Evolutionary conservation across 92 coral and sea anemone species (phyloP).

Genomic region (Epizoanthus scotinus): DNA sequence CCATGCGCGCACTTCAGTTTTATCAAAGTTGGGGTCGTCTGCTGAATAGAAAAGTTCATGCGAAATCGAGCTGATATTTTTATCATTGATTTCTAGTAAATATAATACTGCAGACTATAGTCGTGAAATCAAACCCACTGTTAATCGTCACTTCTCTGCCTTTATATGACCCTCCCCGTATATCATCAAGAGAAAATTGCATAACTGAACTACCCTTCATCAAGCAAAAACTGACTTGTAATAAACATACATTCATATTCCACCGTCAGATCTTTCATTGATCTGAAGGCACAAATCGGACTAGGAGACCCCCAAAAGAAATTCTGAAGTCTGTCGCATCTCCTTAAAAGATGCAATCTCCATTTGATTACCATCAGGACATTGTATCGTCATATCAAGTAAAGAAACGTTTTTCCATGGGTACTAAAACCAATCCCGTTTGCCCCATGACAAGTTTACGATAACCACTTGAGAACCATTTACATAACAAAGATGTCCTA

Average conservation of each 20-base stretch:
- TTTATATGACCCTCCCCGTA: neutral
- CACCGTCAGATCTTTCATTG: neutral
- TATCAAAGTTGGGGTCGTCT: slow-evolving; percentile 2
- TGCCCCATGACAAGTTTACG: neutral
- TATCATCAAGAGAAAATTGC: neutral
- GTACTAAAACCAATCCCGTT: too few relatives aligned
- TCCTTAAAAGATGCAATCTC: neutral
- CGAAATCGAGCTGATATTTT: slow-evolving; percentile 10
- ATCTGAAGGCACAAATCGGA: neutral
- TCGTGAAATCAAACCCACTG: slow-evolving; percentile 14
- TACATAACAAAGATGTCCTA: slow-evolving; percentile 15
- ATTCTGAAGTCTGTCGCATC: slow-evolving; percentile 10
- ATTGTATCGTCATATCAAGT: neutral
- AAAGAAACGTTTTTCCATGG: neutral
- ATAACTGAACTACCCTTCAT: neutral
- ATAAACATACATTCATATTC: neutral
- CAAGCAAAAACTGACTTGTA: slow-evolving; percentile 1
- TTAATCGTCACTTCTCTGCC: slow-evolving; percentile 15
- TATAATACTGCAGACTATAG: slow-evolving; percentile 5
- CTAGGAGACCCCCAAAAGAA: neutral
- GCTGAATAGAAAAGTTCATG: neutral
- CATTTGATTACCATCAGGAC: neutral
- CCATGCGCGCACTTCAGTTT: slow-evolving; percentile 2
- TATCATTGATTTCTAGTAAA: slow-evolving; percentile 33
- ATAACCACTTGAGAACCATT: neutral